Conservation (phyloP, 2,113 vertebrate species). For the Jacana jacana region DNA sequence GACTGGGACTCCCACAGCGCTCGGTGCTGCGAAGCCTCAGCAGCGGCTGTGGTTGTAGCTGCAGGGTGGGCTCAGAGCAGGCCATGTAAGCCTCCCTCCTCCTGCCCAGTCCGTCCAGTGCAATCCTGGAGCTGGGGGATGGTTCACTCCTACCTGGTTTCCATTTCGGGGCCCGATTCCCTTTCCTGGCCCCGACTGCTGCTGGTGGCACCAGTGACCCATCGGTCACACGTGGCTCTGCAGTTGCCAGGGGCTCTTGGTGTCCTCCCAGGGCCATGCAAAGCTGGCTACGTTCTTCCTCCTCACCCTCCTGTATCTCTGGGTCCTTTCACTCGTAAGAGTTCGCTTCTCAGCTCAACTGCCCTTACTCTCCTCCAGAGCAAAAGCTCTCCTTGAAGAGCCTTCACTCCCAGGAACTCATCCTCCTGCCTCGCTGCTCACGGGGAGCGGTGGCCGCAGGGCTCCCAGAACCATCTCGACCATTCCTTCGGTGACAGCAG, state of each 20-base stretch:
- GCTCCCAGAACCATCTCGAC: background rate
- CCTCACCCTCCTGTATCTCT: background rate
- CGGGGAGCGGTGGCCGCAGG: background rate
- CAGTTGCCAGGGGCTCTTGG: background rate
- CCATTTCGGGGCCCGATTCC: background rate
- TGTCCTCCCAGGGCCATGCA: background rate
- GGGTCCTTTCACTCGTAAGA: background rate
- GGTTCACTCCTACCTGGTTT: background rate
- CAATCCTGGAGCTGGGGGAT: no score
- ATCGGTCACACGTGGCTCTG: background rate
- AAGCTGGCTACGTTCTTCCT: background rate
- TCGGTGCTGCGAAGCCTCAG: background rate
- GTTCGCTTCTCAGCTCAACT: background rate
- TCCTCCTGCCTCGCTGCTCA: background rate
- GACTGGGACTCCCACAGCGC: background rate
- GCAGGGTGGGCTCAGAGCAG: background rate
- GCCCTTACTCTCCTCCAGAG: background rate
- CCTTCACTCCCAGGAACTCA: background rate
- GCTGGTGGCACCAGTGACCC: background rate
- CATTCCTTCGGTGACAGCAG: background rate
- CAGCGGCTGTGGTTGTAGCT: no score
- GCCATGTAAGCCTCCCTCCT: background rate
- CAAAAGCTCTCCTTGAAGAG: background rate
- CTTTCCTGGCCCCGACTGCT: no score
- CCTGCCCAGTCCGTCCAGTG: rapidly evolving